These are phyloP conservation scores for Tethya wilhelma DNA, from an alignment of 37 sponge, comb jelly and placozoan genomes.

Conservation along the genomic window DNA sequence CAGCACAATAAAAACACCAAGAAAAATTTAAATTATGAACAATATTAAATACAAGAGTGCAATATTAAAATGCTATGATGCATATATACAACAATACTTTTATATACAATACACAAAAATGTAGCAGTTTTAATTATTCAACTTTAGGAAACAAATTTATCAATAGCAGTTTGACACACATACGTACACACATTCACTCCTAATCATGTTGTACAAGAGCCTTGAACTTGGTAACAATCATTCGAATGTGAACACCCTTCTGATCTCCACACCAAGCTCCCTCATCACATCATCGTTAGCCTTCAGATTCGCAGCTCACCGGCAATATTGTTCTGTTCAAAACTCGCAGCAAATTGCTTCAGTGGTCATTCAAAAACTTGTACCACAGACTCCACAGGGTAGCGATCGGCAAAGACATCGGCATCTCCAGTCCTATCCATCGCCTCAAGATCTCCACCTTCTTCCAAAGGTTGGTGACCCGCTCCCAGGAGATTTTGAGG, in stretches of 20 bases:
- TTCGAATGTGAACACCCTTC: constrained; percentile 30
- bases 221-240: constrained; percentile 36
- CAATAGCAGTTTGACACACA: background rate
- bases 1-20: too few relatives aligned
- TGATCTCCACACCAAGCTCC: constrained; percentile 47
- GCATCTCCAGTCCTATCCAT: constrained; percentile 22
- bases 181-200: too few relatives aligned
- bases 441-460: constrained; percentile 28
- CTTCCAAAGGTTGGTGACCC: constrained; percentile 33
- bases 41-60: too few relatives aligned
- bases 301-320: constrained; percentile 60
- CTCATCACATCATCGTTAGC: constrained; percentile 32
- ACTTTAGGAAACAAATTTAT: background rate
- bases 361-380: constrained; percentile 42
- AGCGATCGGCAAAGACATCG: constrained; percentile 1
- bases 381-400: constrained; percentile 30
- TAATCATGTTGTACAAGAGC: too few relatives aligned
- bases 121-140: too few relatives aligned
- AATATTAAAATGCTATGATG: too few relatives aligned
- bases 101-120: too few relatives aligned
- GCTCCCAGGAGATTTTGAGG: constrained; percentile 44
- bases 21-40: too few relatives aligned
- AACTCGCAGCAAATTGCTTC: constrained; percentile 31
- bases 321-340: constrained; percentile 47
- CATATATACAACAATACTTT: too few relatives aligned